Conservation (phyloP, 1,140 invertebrate species). For the Portunus trituberculatus region DNA sequence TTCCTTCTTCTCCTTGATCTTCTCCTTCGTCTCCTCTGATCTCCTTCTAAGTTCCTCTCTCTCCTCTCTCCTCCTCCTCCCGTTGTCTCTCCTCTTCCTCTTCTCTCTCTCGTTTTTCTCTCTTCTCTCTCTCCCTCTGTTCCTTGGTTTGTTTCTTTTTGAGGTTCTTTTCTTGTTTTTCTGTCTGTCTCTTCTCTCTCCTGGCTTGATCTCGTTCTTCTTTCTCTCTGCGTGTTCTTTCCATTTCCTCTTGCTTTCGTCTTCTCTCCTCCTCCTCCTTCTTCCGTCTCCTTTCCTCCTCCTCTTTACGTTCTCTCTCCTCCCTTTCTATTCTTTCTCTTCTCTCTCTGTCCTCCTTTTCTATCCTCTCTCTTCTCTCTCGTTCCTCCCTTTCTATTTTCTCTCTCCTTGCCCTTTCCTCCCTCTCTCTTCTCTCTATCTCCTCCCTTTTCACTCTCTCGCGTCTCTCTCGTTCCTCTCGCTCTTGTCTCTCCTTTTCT, state of each 20-base stretch:
- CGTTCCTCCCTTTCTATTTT: not conserved
- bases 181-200: not conserved
- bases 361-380: not conserved
- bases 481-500: not conserved
- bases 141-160: not conserved
- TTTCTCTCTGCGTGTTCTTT: not conserved
- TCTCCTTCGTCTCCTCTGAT: slow-evolving; percentile 29
- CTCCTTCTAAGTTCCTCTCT: slow-evolving; percentile 36
- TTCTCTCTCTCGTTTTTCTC: not conserved
- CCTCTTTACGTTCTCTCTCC: not conserved
- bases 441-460: not conserved
- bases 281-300: not conserved
- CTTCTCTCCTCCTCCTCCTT: slow-evolving; percentile 54
- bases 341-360: not conserved
- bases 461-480: not conserved
- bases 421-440: not conserved
- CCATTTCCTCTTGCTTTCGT: slow-evolving; percentile 9
- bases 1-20: slow-evolving; percentile 34
- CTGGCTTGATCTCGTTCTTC: not conserved
- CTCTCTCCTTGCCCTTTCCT: not conserved
- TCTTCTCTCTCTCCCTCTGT: not conserved
- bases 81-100: not conserved
- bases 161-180: not conserved
- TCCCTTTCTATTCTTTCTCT: not conserved
- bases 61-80: slow-evolving; percentile 42